Base-by-base conservation (phyloP, 2,888 invertebrate genomes). In the Athripsodes cinereus region DNA sequence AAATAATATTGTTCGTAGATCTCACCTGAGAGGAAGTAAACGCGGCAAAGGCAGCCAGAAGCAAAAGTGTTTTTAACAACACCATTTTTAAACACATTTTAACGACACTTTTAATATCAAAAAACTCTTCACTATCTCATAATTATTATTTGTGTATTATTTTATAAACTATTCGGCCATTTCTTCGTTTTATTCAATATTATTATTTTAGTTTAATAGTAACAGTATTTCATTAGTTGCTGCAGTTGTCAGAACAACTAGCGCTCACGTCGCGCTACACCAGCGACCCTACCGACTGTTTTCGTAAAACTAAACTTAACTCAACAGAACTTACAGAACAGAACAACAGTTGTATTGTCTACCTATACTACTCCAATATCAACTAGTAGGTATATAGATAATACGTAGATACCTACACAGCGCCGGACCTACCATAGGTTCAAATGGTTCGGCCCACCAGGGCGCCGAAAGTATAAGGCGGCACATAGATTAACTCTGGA, bases 11-110 rank as follows among this genome's bases (percentile, higher is more conserved):
- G 34, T 8, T 31, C 31, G 20, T 2, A 11, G 18, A 46, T n/a
- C 56, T 57, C 49, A 62, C 62, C 62, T 62, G 57, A 6, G 62
- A 60, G 8, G 20, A 18, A 26, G 22, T 55, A 22, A 53, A 50
- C 22, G 57, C 48, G 53, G 58, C 59, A 46, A 62, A 55, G 20
- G 46, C 48, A 55, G 57, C 59, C 50, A 62, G 40, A 52, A 57
- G 54, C 52, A 59, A 20, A 46, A 59, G 34, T 59, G 57, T 59
- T 53, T 52, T 62, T n/a, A 59, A 50, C 11, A 52, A 31, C 52
- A 59, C 59, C 62, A 62, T 62, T 52, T 61, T 59, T 40, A 58
- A 54, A 22, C 61, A 61, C 61, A 51, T 55, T 40, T 52, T 48
- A 22, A 40, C n/a, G n/a, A n/a, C 53, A 53, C 55, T 52, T 56